Conservation (phyloP, 1,140 invertebrate genomes). For the Cataglyphis hispanica region DNA sequence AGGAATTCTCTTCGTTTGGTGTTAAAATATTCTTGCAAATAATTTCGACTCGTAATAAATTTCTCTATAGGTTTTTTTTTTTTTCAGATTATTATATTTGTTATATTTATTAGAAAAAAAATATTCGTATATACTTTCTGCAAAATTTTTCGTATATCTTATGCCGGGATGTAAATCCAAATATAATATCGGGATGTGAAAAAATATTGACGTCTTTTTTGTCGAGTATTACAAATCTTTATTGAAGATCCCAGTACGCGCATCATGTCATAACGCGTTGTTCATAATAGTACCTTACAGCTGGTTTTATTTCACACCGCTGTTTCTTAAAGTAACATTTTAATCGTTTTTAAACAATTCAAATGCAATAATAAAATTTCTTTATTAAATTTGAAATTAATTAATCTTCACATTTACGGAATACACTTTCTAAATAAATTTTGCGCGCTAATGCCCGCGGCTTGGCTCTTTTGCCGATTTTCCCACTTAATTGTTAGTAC, state of each 20-base stretch:
- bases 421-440: background rate
- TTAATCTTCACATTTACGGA: background rate
- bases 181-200: background rate
- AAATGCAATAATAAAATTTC: background rate
- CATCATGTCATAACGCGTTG: conserved; percentile 1
- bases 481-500: too few relatives aligned
- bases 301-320: background rate
- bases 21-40: background rate
- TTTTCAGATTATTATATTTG: background rate
- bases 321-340: background rate
- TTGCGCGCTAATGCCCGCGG: too few relatives aligned
- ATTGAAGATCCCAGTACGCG: background rate
- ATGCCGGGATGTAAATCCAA: background rate
- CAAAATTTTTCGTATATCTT: background rate
- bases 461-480: too few relatives aligned
- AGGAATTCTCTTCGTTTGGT: background rate
- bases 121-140: background rate
- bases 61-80: background rate
- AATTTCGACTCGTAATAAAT: background rate
- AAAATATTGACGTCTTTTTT: background rate
- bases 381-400: background rate
- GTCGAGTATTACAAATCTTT: background rate
- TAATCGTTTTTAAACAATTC: too few relatives aligned
- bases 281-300: conserved; percentile 9
- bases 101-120: background rate